Conservation (phyloP, 2,113 vertebrate genomes). For the Esox niger region DNA sequence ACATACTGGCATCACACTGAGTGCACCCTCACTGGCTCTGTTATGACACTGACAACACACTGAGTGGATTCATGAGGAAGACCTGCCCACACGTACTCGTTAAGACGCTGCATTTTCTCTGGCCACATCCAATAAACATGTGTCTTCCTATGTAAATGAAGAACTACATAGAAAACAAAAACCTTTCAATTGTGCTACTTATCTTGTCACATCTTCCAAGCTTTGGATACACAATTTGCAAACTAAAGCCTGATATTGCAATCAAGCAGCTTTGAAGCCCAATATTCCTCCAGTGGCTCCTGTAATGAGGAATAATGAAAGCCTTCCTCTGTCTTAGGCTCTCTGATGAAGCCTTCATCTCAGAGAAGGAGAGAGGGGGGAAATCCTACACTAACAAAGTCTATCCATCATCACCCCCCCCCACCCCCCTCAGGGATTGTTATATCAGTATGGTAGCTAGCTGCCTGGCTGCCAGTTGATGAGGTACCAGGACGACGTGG, state of each 20-base stretch:
- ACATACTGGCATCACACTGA: too few species aligned
- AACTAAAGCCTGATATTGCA: slow-evolving; percentile 64
- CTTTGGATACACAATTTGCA: too few species aligned
- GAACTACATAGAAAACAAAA: too few species aligned
- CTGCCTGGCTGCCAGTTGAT: slow-evolving; percentile 23
- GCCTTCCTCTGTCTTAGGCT: slow-evolving; percentile 52
- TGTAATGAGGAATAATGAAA: slow-evolving; percentile 67
- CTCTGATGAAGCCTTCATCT: slow-evolving; percentile 57
- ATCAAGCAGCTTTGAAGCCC: slow-evolving; percentile 65
- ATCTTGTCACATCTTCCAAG: too few species aligned
- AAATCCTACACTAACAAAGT: slow-evolving; percentile 1
- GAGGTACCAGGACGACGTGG: slow-evolving; percentile 25
- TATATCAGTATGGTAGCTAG: slow-evolving; percentile 32
- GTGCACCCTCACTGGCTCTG: too few species aligned
- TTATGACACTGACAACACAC: slow-evolving; percentile 52
- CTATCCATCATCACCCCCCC: neutral
- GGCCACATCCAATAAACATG: too few species aligned
- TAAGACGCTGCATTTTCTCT: too few species aligned
- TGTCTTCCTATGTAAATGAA: too few species aligned
- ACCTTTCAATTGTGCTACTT: too few species aligned
- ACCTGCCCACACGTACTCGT: slow-evolving; percentile 56
- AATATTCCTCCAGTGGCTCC: slow-evolving; percentile 55
- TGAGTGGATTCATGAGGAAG: slow-evolving; percentile 44
- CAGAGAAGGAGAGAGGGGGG: neutral
- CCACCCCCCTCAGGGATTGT: slow-evolving; percentile 12